Percentiles rank a stretch among this genome's conserved stretches.
These are phyloP conservation scores for Smithornis capensis DNA, from an alignment of 2,113 vertebrate species.

Conservation along the genomic window DNA sequence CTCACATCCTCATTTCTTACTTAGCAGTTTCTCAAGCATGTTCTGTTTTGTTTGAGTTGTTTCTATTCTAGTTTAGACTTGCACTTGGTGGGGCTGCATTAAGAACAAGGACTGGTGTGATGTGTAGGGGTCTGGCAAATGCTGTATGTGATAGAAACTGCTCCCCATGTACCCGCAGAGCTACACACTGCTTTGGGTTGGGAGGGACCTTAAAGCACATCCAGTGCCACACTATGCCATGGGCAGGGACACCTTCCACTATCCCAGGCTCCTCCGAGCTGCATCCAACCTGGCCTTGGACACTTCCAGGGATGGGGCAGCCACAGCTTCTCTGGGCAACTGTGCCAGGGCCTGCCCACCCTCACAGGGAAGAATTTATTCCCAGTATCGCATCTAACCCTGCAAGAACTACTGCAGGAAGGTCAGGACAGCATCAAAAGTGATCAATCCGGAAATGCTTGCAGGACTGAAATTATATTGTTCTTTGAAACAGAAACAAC, in stretches of 20 bases:
- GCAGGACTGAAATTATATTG: background rate
- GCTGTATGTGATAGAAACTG: rapidly evolving
- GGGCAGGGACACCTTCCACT: background rate
- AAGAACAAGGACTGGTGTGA: background rate
- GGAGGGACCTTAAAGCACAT: background rate
- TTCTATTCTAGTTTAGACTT: background rate
- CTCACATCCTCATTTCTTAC: background rate
- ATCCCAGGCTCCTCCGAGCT: background rate
- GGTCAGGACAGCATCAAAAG: no score
- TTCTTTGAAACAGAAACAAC: background rate
- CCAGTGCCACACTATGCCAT: background rate
- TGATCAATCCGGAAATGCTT: background rate
- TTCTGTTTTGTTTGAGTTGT: background rate
- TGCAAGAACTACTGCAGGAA: background rate
- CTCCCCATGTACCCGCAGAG: background rate
- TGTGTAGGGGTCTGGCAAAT: no score
- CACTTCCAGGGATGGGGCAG: background rate
- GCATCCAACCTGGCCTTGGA: background rate
- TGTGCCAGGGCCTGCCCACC: background rate
- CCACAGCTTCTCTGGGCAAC: background rate
- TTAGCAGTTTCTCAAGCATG: background rate
- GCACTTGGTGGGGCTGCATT: background rate
- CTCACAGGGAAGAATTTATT: background rate
- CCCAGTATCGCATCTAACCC: background rate
- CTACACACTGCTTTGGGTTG: background rate